Evolutionary conservation across 2,113 vertebrate genomes (phyloP), one percentile per base, ranked within the genome.

Genomic region (Mirounga angustirostris): DNA sequence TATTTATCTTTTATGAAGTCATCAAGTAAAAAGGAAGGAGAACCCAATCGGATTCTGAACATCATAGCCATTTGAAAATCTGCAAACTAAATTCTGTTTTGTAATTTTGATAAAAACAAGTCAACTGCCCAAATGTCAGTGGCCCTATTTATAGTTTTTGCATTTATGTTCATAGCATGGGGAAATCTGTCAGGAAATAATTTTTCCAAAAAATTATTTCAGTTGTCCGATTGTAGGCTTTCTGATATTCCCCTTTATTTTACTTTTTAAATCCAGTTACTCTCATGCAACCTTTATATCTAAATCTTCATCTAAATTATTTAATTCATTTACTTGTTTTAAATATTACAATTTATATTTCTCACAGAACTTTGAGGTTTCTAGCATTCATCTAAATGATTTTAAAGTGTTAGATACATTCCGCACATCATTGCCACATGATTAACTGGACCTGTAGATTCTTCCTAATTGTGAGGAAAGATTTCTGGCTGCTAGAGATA

Each of bases 1-100:
- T 97, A 91, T 94, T 92, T 67, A 36, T 96, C 56, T 95, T 96
- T 92, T 78, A 94, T 86, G 90, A 94, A 97, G 54, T 81, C 63
- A 92, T 88, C 91, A 79, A 88, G 28, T 56, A 28, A 73, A 93
- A 97, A 93, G 73, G 26, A 52, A 36, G 28, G 61, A 83, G 56
- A 93, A 46, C 36, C 18, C 36, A 56, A 18, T 2, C 79, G 43
- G 14, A 83, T 93, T 78, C 74, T 58, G 63, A 89, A 33, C 36
- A 46, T 8, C 43, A 90, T 74, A 84, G 74, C n/a, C 18, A 4
- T 90, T 71, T 69, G 67, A 88, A 87, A 90, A 94, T 94, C 65
- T 50, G 36, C 79, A 78, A 92, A 89, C 58, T 85, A 50, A 67
- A 88, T 56, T 87, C 58, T 76, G 19, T 87, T 90, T 90, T 81